Percentiles rank a stretch among this genome's conserved stretches.
Conservation (phyloP, 2,888 invertebrate species). For the Monoplex corrugatus region DNA sequence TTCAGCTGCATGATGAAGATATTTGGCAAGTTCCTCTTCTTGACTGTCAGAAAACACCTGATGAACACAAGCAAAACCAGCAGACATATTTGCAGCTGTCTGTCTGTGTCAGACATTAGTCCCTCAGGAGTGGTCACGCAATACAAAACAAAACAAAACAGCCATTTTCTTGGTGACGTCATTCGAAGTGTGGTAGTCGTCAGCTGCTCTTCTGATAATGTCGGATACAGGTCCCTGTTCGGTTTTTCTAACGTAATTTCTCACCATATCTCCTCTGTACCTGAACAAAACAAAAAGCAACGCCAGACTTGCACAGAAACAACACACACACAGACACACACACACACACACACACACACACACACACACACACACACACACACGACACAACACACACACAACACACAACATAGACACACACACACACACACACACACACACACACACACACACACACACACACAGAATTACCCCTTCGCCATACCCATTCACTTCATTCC, state of each 20-base stretch:
- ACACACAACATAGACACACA: not conserved
- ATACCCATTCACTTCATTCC: not conserved
- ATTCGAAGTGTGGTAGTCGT: too few species aligned
- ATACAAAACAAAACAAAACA: not conserved
- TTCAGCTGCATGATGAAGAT: too few species aligned
- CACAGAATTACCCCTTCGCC: not conserved
- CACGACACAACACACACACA: not conserved
- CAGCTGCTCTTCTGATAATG: too few species aligned
- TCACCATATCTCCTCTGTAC: not conserved
- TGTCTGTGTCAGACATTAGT: too few species aligned
- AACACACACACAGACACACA: not conserved
- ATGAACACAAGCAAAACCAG: too few species aligned
- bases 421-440: not conserved
- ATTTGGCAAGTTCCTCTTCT: too few species aligned
- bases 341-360: not conserved
- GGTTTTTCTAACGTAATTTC: not conserved
- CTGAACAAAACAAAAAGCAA: not conserved
- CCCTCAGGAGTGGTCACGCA: too few species aligned
- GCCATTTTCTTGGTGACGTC: not conserved
- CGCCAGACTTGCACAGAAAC: not conserved
- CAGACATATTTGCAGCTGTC: too few species aligned
- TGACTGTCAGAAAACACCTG: too few species aligned
- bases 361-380: slow-evolving; percentile 1
- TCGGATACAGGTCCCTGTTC: too few species aligned
- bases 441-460: too few species aligned